These are phyloP conservation scores for Drosophila robusta DNA, from an alignment of 2,888 invertebrate species.

Conservation along the genomic window DNA sequence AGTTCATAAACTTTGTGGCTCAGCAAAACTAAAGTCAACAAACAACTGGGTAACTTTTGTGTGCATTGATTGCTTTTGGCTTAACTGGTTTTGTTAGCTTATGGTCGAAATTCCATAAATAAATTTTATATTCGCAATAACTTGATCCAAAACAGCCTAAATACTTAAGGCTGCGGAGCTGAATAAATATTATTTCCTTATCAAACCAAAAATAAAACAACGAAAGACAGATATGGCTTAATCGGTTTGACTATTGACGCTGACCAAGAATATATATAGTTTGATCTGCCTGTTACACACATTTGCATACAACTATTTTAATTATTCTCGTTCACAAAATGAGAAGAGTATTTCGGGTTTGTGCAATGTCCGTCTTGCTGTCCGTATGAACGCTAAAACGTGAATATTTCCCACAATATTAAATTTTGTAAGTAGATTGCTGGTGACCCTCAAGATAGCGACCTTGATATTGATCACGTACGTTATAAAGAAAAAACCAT, in stretches of 20 bases:
- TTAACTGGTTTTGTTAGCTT: constrained; percentile 21
- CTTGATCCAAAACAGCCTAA: constrained; percentile 7
- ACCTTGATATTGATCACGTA: too few relatives aligned
- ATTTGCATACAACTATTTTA: too few relatives aligned
- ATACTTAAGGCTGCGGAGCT: not conserved
- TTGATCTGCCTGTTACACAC: too few relatives aligned
- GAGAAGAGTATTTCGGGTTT: too few relatives aligned
- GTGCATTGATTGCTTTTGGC: constrained; percentile 17
- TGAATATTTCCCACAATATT: too few relatives aligned
- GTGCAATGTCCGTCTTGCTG: too few relatives aligned
- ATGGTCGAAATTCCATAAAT: constrained; percentile 9
- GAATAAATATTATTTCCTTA: constrained; percentile 12
- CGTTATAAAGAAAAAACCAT: too few relatives aligned
- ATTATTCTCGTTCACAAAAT: too few relatives aligned
- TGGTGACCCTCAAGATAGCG: too few relatives aligned
- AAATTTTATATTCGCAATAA: constrained; percentile 20
- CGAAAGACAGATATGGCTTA: not conserved
- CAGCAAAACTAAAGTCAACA: constrained; percentile 27
- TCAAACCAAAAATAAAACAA: not conserved
- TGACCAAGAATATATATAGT: too few relatives aligned
- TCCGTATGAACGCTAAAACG: too few relatives aligned
- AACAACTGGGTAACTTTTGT: constrained; percentile 34
- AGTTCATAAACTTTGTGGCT: constrained; percentile 33
- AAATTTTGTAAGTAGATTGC: too few relatives aligned
- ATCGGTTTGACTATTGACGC: not conserved